Evolutionary conservation across 2,888 invertebrate species (phyloP).

Genomic region (Lampropteryx suffumata): DNA sequence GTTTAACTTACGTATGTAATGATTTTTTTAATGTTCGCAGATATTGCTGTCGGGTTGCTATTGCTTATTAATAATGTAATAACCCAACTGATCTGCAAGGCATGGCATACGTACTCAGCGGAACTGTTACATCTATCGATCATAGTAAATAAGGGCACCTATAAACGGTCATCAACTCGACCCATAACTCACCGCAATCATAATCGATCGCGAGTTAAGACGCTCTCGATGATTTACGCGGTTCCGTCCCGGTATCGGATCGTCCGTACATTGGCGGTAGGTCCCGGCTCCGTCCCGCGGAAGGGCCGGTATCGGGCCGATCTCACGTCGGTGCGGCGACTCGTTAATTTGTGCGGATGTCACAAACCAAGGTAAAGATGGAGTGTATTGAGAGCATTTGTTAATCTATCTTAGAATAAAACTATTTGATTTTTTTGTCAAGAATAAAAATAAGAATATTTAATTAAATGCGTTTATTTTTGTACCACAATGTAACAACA

Average conservation of each 20-base stretch:
- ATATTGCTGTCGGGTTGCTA: no score
- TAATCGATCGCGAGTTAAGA: constrained; percentile 35
- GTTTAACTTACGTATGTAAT: no score
- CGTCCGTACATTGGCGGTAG: constrained; percentile 30
- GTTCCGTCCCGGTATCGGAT: constrained; percentile 41
- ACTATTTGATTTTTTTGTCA: no score
- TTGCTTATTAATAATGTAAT: no score
- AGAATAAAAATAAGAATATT: no score
- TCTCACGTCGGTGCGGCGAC: constrained; percentile 67
- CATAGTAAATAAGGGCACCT: constrained; percentile 21
- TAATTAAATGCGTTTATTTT: no score
- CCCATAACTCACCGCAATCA: constrained; percentile 34
- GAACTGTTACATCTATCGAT: background rate
- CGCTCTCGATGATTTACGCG: constrained; percentile 32
- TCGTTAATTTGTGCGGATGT: constrained; percentile 71
- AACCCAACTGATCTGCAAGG: no score
- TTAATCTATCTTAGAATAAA: no score
- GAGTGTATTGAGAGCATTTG: constrained; percentile 39
- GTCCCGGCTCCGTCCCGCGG: constrained; percentile 38
- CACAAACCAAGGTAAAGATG: constrained; percentile 49
- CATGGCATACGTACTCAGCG: no score
- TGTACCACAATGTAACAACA: no score
- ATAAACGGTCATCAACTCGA: constrained; percentile 32
- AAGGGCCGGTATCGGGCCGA: constrained; percentile 62
- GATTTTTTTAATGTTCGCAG: no score